Evolutionary conservation across 2,888 invertebrate genomes (phyloP).

Genomic region (Sarcophaga subvicina): DNA sequence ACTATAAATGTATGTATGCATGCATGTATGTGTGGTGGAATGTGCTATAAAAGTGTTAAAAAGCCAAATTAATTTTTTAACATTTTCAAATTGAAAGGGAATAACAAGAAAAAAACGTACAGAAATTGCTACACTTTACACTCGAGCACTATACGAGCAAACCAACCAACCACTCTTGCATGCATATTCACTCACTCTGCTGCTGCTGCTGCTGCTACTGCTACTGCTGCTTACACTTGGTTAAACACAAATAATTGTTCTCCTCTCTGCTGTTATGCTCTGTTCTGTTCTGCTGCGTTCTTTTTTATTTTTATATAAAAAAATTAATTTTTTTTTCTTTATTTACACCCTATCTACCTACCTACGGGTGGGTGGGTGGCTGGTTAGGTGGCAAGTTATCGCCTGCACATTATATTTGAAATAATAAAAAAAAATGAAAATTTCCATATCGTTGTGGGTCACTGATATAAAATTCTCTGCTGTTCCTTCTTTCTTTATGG

Average conservation of each 20-base stretch:
- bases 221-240: conserved; percentile 18
- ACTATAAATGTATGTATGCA: not conserved
- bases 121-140: not conserved
- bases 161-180: too few relatives aligned
- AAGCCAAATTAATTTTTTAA: not conserved
- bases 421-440: not conserved
- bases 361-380: too few relatives aligned
- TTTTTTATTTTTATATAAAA: not conserved
- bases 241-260: conserved; percentile 35
- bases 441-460: conserved; percentile 24
- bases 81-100: not conserved
- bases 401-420: not conserved
- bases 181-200: too few relatives aligned
- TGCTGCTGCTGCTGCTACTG: not conserved
- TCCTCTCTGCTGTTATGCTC: not conserved
- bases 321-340: not conserved
- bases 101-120: not conserved
- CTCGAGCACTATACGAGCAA: too few relatives aligned
- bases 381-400: not conserved
- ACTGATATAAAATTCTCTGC: conserved; percentile 16
- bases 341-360: not conserved
- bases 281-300: not conserved
- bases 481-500: not conserved
- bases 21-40: too few relatives aligned
- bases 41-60: not conserved